A percentile compares a stretch with the other conserved stretches of the same genome.
Evolutionary conservation across 2,888 invertebrate species (phyloP).

Genomic region (Erebia palarica): DNA sequence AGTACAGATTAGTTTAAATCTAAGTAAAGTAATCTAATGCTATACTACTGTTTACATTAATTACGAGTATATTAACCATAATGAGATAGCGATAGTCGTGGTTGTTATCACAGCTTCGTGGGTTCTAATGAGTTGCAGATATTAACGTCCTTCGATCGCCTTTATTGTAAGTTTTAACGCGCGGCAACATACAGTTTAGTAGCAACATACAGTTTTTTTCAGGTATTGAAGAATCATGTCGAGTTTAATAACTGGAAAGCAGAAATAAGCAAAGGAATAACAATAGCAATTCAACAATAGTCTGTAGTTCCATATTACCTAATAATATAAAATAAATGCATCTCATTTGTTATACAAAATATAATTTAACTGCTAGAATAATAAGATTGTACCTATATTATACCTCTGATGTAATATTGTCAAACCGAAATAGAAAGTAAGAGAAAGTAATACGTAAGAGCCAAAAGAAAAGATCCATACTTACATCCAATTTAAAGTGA

Average conservation of each 20-base stretch:
- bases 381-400: no score
- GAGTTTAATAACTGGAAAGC: no score
- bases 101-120: not conserved
- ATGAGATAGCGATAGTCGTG: no score
- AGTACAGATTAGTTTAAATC: not conserved
- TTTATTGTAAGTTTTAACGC: not conserved
- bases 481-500: constrained; percentile 13
- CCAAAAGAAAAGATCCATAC: constrained; percentile 12
- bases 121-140: not conserved
- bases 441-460: constrained; percentile 12
- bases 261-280: no score
- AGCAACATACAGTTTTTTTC: no score
- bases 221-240: no score
- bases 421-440: constrained; percentile 8
- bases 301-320: no score
- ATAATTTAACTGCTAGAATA: no score
- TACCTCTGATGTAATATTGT: not conserved
- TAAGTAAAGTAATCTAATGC: not conserved
- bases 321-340: no score
- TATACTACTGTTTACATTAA: not conserved
- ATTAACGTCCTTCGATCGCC: not conserved
- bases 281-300: no score
- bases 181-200: no score
- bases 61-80: not conserved
- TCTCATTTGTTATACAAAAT: no score